Conservation (phyloP, 2,113 vertebrate genomes). For the Anoura caudifer region DNA sequence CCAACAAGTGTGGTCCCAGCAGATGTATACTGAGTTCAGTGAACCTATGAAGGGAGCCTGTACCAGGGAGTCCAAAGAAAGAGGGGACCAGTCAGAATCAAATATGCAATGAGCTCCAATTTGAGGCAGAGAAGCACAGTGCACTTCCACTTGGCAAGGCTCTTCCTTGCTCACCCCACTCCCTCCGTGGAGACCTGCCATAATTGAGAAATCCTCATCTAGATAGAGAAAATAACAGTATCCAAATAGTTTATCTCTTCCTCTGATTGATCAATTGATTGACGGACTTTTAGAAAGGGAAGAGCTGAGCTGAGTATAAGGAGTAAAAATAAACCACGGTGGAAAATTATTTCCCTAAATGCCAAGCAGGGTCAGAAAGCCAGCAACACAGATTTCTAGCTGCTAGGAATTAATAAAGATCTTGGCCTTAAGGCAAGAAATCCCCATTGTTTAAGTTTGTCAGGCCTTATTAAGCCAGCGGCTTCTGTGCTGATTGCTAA, state of each 20-base stretch:
- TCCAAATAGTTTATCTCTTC: background rate
- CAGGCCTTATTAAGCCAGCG: slow-evolving; percentile 39
- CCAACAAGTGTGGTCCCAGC: background rate
- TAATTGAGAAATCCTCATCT: background rate
- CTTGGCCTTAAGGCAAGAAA: slow-evolving; percentile 47
- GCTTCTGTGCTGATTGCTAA: slow-evolving; percentile 48
- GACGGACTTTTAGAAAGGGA: background rate
- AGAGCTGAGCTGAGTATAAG: background rate
- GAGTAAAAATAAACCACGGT: background rate
- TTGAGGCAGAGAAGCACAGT: background rate
- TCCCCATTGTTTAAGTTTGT: slow-evolving; percentile 61
- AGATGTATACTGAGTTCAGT: background rate
- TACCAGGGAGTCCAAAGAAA: background rate
- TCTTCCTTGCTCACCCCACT: background rate
- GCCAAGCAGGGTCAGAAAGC: background rate
- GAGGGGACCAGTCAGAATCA: background rate
- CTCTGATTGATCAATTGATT: background rate
- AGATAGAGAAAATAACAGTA: background rate
- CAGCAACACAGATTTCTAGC: background rate
- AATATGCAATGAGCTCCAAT: background rate
- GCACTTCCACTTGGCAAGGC: background rate
- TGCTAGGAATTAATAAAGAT: background rate
- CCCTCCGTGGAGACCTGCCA: too few species aligned
- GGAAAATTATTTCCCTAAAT: background rate
- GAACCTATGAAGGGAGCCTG: background rate